Percentiles rank a stretch among this genome's conserved stretches.
phyloP scores from a whole-genome alignment of 2,113 vertebrate genomes.

The Lepus europaeus region DNA sequence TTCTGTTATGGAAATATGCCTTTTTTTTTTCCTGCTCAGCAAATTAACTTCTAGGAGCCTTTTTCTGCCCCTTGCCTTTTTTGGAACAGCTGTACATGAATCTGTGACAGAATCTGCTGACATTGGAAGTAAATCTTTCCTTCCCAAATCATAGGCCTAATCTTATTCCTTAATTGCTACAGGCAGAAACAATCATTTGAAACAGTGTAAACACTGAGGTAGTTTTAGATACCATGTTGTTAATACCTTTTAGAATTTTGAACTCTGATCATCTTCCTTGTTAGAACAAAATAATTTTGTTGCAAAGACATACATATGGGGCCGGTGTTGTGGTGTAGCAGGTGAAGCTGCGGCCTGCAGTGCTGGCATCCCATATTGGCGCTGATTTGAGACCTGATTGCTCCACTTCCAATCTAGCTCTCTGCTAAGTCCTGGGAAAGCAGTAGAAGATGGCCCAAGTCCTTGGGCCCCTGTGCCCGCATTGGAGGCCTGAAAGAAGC shows the following conservation, averaged over 20 bases:
- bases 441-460: too few species aligned
- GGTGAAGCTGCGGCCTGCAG: too few species aligned
- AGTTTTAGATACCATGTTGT: conserved; percentile 1
- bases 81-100: conserved; percentile 48
- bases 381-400: too few species aligned
- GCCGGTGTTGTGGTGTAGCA: too few species aligned
- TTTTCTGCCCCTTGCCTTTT: neutral
- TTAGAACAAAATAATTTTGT: neutral
- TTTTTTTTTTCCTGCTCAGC: conserved; percentile 54
- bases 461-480: too few species aligned
- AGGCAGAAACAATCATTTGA: conserved; percentile 53
- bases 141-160: neutral
- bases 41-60: conserved; percentile 29
- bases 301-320: too few species aligned
- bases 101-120: conserved; percentile 68
- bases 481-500: too few species aligned
- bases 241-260: conserved; percentile 31
- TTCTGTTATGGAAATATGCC: conserved; percentile 21
- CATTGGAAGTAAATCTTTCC: conserved; percentile 48
- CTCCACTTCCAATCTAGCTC: too few species aligned
- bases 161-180: conserved; percentile 54
- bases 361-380: too few species aligned
- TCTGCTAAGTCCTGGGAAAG: too few species aligned
- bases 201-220: conserved; percentile 48
- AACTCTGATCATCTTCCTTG: conserved; percentile 21